Evolutionary conservation across 2,888 invertebrate genomes (phyloP).

Genomic region (Archips crataeganus): DNA sequence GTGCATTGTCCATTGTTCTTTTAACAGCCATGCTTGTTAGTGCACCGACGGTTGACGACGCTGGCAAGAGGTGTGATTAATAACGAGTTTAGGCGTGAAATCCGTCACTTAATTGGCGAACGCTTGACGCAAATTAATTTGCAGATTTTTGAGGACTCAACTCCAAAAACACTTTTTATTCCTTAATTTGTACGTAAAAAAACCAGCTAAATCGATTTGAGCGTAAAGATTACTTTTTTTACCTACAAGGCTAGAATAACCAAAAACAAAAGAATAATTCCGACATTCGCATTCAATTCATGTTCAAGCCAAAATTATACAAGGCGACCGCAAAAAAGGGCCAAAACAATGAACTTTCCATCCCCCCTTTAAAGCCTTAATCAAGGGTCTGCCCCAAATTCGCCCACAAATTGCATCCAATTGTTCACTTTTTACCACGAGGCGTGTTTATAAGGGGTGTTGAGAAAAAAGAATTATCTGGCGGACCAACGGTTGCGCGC

Average conservation of each 20-base stretch:
- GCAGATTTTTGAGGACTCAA: slow-evolving; percentile 17
- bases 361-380: slow-evolving; percentile 70
- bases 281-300: slow-evolving; percentile 62
- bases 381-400: slow-evolving; percentile 81
- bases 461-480: slow-evolving; percentile 67
- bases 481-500: slow-evolving; percentile 60
- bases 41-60: slow-evolving; percentile 58
- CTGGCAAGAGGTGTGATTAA: slow-evolving; percentile 69
- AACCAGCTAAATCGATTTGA: neutral
- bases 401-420: slow-evolving; percentile 85
- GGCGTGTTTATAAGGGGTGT: slow-evolving; percentile 71
- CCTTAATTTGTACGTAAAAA: neutral
- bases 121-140: slow-evolving; percentile 43
- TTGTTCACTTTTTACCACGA: slow-evolving; percentile 84
- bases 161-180: slow-evolving; percentile 5
- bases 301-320: slow-evolving; percentile 69
- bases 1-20: slow-evolving; percentile 83
- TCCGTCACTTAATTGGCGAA: slow-evolving; percentile 63
- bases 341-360: slow-evolving; percentile 72
- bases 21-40: slow-evolving; percentile 83
- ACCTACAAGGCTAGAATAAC: slow-evolving; percentile 45
- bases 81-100: slow-evolving; percentile 70
- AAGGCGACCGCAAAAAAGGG: slow-evolving; percentile 68
- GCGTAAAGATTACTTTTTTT: slow-evolving; percentile 11
- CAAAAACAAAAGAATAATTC: slow-evolving; percentile 57